Percentiles rank a stretch among this genome's conserved stretches.
phyloP scores from a whole-genome alignment of 1,140 invertebrate genomes.

The Panagrolaimus sp. region DNA sequence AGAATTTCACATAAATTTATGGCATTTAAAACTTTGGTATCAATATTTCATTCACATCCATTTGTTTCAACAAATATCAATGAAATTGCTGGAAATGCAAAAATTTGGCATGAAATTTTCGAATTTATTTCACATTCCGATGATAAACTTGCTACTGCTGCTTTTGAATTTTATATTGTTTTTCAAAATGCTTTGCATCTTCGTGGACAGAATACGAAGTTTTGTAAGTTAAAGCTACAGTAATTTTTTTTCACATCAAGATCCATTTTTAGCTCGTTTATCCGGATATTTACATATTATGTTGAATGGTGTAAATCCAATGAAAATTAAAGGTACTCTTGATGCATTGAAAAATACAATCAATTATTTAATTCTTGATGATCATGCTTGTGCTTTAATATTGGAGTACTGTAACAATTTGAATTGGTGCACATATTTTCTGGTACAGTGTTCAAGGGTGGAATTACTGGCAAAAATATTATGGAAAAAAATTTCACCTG shows the following conservation, averaged over 20 bases:
- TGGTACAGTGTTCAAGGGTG: slow-evolving; percentile 1
- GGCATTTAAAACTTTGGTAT: not conserved
- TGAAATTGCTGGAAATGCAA: not conserved
- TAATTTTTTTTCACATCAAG: not conserved
- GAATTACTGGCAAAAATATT: not conserved
- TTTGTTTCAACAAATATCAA: not conserved
- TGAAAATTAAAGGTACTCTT: not conserved
- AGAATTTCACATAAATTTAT: slow-evolving; percentile 12
- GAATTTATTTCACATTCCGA: slow-evolving; percentile 3
- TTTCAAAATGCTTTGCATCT: not conserved
- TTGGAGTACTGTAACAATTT: slow-evolving; percentile 1
- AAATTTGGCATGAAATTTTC: not conserved
- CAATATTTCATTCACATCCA: not conserved
- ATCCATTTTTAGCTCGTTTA: not conserved
- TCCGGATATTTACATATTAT: not conserved
- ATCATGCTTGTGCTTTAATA: not conserved
- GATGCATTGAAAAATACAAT: not conserved
- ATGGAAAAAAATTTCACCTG: not conserved
- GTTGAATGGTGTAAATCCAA: not conserved
- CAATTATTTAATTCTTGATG: not conserved
- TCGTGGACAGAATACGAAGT: not conserved
- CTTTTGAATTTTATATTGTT: slow-evolving; percentile 5
- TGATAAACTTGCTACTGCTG: not conserved
- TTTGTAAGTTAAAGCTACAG: not conserved
- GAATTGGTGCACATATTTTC: not conserved